Base-by-base conservation (phyloP, 2,113 vertebrate genomes). In the Scytalopus superciliaris region DNA sequence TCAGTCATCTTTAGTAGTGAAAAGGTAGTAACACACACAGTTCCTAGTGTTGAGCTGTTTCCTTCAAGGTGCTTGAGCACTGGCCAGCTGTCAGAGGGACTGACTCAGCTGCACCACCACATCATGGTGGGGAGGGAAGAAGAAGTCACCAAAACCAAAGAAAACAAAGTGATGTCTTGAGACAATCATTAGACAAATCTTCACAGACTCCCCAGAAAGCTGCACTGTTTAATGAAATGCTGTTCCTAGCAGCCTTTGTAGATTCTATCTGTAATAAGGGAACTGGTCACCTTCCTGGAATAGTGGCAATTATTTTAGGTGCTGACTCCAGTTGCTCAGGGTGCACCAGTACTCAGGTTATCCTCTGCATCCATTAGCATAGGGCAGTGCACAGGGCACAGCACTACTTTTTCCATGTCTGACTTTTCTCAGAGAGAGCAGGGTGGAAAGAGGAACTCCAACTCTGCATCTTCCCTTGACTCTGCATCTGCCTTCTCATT, bases 111-210 rank as follows among this genome's bases (percentile, higher is more conserved):
- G 3, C 40, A 40, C 6, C 47, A 31, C 3, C 17, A 14, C 12
- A 4, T 7, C 4, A 15, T 0, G 1, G 4, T 4, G 3, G 12
- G 9, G 16, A 44, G 7, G 12, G 5, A 21, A 7, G 30, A 72
- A n/a, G 31, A n/a, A 67, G 15, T 23, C 39, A 33, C 6, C 11
- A 53, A 91, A 79, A 25, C 4, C 6, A 3, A 50, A 60, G 22
- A 55, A 72, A 85, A 25, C 3, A 40, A 87, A 60, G 11, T 14
- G 15, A 28, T 1, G 0, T 30, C 35, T 49, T 42, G 14, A 84
- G 37, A 8, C 12, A 22, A 23, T 49, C 14, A 60, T 31, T 47
- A 18, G 8, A 55, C 1, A 63, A 30, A 75, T 24, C 42, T 79
- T 19, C 44, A 3, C 13, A 53, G 33, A 13, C 23, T 76, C 15